Conservation (phyloP, 64 coral and sea anemone genomes). For the Porites australiensis region DNA sequence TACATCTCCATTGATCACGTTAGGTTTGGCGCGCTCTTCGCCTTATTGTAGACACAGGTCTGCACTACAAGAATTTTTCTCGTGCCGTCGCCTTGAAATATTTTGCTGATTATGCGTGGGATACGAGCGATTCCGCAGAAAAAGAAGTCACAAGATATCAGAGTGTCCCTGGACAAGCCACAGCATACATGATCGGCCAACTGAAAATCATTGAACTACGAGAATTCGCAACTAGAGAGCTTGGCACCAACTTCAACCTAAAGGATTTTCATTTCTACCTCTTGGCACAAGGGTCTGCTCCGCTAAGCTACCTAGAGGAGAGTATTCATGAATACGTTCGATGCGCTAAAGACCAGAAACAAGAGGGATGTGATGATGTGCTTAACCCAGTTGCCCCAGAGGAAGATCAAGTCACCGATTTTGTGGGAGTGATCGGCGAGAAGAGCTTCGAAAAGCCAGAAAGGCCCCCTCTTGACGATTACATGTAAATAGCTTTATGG, state of each 20-base stretch:
- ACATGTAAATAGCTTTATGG: slow-evolving; percentile 1
- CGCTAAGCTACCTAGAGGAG: slow-evolving; percentile 62
- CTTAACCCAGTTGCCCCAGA: slow-evolving; percentile 37
- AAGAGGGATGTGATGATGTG: slow-evolving; percentile 56
- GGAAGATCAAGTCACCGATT: not conserved
- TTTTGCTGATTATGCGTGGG: slow-evolving; percentile 67
- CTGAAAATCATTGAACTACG: slow-evolving; percentile 62
- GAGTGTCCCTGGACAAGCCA: slow-evolving; percentile 69
- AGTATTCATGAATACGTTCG: slow-evolving; percentile 58
- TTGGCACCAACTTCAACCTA: slow-evolving; percentile 42
- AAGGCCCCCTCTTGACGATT: not conserved
- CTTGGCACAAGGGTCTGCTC: slow-evolving; percentile 68
- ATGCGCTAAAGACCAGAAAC: slow-evolving; percentile 24
- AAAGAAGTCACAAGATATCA: slow-evolving; percentile 73
- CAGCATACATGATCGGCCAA: slow-evolving; percentile 76
- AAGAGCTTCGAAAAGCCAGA: slow-evolving; percentile 19
- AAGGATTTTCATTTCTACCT: slow-evolving; percentile 74
- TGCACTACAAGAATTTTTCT: slow-evolving; percentile 61
- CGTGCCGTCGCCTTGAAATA: slow-evolving; percentile 13
- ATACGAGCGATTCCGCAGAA: slow-evolving; percentile 44
- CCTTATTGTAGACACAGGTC: slow-evolving; percentile 71
- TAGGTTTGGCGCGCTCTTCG: slow-evolving; percentile 74
- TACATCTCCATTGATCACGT: not conserved
- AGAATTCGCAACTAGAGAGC: slow-evolving; percentile 53
- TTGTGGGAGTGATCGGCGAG: slow-evolving; percentile 33